A percentile compares a stretch with the other conserved stretches of the same genome.
These are phyloP conservation scores for Ancistrus triradiatus DNA, from an alignment of 2,113 vertebrate species.

Conservation along the genomic window DNA sequence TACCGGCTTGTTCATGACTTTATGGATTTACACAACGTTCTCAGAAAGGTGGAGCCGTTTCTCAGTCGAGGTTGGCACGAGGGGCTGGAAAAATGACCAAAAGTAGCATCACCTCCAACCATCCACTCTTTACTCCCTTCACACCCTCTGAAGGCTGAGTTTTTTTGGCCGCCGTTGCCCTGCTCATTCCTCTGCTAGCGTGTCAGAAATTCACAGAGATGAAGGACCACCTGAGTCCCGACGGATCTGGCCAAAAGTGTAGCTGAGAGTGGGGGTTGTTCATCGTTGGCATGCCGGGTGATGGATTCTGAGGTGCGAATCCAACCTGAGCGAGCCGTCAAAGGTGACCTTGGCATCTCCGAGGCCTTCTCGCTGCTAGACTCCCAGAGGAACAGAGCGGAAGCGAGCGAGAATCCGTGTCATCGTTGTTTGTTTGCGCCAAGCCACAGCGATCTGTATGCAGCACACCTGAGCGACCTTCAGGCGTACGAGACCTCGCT, in stretches of 20 bases:
- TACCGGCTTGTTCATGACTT: no score
- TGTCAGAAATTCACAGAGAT: slow-evolving; percentile 71
- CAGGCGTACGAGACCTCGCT: slow-evolving; percentile 29
- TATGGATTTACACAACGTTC: no score
- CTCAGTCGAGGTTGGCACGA: slow-evolving; percentile 10
- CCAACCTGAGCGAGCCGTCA: slow-evolving; percentile 56
- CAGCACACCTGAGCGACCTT: slow-evolving; percentile 61
- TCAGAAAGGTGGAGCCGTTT: slow-evolving; percentile 6
- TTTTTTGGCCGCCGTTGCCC: slow-evolving; percentile 64
- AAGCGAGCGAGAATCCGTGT: slow-evolving; percentile 40
- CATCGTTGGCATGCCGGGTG: slow-evolving; percentile 65
- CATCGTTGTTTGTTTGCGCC: slow-evolving; percentile 58
- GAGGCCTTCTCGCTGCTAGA: slow-evolving; percentile 49
- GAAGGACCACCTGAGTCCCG: slow-evolving; percentile 69
- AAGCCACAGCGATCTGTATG: slow-evolving; percentile 38
- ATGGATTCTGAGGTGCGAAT: slow-evolving; percentile 70
- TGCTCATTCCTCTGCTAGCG: slow-evolving; percentile 58
- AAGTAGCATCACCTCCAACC: no score
- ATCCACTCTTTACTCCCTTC: no score
- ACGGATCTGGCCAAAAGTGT: slow-evolving; percentile 60
- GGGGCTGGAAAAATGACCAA: no score
- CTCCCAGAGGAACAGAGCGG: slow-evolving; percentile 47
- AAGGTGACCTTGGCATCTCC: slow-evolving; percentile 67
- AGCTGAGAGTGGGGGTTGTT: slow-evolving; percentile 22
- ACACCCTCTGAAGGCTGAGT: slow-evolving; percentile 15